A percentile compares a stretch with the other conserved stretches of the same genome.
phyloP scores from a whole-genome alignment of 2,888 invertebrate species.

The Chrysolina haemoptera region DNA sequence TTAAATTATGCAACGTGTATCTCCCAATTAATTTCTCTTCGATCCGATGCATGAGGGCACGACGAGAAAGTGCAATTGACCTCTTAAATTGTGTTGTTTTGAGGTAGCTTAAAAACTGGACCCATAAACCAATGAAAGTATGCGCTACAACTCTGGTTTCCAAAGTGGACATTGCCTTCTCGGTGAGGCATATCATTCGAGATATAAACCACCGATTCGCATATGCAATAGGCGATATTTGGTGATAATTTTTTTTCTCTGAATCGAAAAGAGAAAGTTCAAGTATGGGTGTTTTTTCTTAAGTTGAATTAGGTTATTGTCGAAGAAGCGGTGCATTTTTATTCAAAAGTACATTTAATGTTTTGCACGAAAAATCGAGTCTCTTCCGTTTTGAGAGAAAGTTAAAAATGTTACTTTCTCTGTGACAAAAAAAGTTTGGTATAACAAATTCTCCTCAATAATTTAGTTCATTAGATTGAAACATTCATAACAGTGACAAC shows the following conservation, averaged over 20 bases:
- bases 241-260: conserved; percentile 19
- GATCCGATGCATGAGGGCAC: conserved; percentile 19
- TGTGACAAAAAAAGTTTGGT: background rate
- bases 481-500: too few species aligned
- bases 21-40: conserved; percentile 27
- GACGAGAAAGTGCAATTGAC: conserved; percentile 62
- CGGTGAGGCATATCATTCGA: conserved; percentile 35
- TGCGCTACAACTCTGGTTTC: conserved; percentile 56
- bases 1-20: conserved; percentile 13
- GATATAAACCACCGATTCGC: conserved; percentile 34
- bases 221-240: conserved; percentile 30
- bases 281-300: conserved; percentile 16
- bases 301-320: conserved; percentile 17
- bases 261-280: conserved; percentile 29
- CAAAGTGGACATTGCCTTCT: conserved; percentile 55
- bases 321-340: background rate
- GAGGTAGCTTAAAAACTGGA: conserved; percentile 60
- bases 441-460: background rate
- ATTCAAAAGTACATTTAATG: background rate
- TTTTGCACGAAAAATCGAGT: background rate
- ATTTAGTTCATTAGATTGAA: too few species aligned
- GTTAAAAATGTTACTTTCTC: background rate
- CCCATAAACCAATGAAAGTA: conserved; percentile 62
- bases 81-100: conserved; percentile 61
- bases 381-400: background rate